Evolutionary conservation across 2,113 vertebrate species (phyloP).

Genomic region (Fulmarus glacialis): DNA sequence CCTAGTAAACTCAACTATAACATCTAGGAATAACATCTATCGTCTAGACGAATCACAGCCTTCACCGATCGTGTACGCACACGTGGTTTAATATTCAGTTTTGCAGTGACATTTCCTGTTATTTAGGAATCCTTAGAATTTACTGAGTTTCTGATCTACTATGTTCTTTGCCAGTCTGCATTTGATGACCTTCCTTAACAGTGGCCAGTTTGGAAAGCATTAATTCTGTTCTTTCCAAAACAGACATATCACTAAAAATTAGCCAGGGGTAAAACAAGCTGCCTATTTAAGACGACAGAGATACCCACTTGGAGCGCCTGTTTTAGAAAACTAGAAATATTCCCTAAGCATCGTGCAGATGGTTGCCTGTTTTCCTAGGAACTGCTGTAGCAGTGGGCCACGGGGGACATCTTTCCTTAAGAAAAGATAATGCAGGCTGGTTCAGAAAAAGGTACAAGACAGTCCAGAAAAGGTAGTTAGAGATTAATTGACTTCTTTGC

Average conservation of each 20-base stretch:
- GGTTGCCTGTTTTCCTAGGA: too few species aligned
- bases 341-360: background rate
- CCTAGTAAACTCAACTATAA: background rate
- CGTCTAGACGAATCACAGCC: background rate
- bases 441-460: background rate
- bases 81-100: background rate
- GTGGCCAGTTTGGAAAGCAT: background rate
- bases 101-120: background rate
- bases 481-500: background rate
- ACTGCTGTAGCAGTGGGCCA: background rate
- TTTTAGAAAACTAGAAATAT: background rate
- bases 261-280: background rate
- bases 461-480: too few species aligned
- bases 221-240: background rate
- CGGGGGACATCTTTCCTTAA: background rate
- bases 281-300: background rate
- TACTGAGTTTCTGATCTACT: background rate
- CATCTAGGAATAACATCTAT: background rate
- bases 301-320: rapidly evolving
- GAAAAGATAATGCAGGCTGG: too few species aligned
- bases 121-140: background rate
- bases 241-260: too few species aligned
- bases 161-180: background rate
- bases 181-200: background rate
- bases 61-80: background rate